A percentile compares a stretch with the other conserved stretches of the same genome.
These are phyloP conservation scores for Poecilia wingei DNA, from an alignment of 2,797 vertebrate species.

Conservation along the genomic window DNA sequence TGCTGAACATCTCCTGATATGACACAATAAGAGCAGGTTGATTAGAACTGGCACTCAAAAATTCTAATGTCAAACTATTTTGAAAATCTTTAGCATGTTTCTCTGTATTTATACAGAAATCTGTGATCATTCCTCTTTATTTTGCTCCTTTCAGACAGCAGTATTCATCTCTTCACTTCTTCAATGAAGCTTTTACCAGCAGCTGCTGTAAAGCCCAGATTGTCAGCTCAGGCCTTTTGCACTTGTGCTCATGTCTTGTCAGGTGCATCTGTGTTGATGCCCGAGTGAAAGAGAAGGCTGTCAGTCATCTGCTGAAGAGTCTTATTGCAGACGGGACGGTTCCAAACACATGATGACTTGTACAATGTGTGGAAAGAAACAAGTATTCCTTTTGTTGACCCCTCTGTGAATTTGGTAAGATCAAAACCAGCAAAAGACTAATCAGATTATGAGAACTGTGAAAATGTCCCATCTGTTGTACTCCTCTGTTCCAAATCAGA, in stretches of 20 bases:
- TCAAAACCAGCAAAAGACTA: neutral
- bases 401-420: neutral
- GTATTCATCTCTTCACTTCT: conserved; percentile 10
- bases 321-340: conserved; percentile 10
- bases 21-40: conserved; percentile 25
- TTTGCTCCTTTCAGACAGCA: neutral
- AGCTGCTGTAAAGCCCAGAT: conserved; percentile 18
- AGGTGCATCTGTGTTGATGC: conserved; percentile 25
- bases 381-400: neutral
- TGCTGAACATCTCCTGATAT: conserved; percentile 63
- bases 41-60: conserved; percentile 19
- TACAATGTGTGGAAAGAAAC: conserved; percentile 13
- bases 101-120: conserved; percentile 1
- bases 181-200: conserved; percentile 14
- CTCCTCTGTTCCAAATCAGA: neutral
- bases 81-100: neutral
- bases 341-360: conserved; percentile 14
- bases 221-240: neutral
- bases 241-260: conserved; percentile 10
- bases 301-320: conserved; percentile 37
- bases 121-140: neutral
- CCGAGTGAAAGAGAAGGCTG: conserved; percentile 25
- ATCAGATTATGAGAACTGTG: neutral
- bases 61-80: neutral
- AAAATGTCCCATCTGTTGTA: neutral